phyloP scores from a whole-genome alignment of 2,113 vertebrate species.

The Cyprinodon brontotheroides region DNA sequence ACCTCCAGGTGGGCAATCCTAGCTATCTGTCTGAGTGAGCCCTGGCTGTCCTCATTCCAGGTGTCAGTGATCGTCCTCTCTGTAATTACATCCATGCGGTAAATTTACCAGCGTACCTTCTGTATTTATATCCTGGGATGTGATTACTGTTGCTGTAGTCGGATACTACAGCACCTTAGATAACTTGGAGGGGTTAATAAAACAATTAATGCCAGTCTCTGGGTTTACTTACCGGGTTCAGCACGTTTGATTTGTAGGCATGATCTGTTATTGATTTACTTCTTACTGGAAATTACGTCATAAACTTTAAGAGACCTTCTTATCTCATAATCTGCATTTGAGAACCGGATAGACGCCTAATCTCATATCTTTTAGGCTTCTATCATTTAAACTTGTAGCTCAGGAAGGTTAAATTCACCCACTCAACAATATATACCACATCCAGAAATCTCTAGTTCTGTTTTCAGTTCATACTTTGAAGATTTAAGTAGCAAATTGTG shows the following conservation, averaged over 20 bases:
- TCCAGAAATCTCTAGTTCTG: too few species aligned
- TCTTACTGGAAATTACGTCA: neutral
- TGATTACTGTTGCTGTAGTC: conserved; percentile 16
- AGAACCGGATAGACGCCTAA: neutral
- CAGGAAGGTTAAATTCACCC: neutral
- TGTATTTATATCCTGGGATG: conserved; percentile 4
- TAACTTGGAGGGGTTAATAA: conserved; percentile 15
- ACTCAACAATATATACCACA: too few species aligned
- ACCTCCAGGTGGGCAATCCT: conserved; percentile 55
- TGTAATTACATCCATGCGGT: conserved; percentile 47
- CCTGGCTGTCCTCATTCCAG: conserved; percentile 54
- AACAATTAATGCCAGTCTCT: neutral
- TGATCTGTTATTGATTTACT: conserved; percentile 1
- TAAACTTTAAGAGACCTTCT: neutral
- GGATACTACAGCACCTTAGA: conserved; percentile 12
- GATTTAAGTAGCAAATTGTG: too few species aligned
- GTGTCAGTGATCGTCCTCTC: conserved; percentile 22
- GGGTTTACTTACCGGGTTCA: conserved; percentile 33
- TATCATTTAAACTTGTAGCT: neutral
- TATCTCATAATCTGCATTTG: neutral
- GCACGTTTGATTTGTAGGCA: conserved; percentile 6
- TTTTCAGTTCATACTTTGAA: too few species aligned
- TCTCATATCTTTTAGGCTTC: neutral
- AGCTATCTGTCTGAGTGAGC: conserved; percentile 18
- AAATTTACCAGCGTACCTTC: conserved; percentile 2